A percentile compares a stretch with the other conserved stretches of the same genome.
phyloP scores from a whole-genome alignment of 2,113 vertebrate genomes.

The Lucifuga dentata region DNA sequence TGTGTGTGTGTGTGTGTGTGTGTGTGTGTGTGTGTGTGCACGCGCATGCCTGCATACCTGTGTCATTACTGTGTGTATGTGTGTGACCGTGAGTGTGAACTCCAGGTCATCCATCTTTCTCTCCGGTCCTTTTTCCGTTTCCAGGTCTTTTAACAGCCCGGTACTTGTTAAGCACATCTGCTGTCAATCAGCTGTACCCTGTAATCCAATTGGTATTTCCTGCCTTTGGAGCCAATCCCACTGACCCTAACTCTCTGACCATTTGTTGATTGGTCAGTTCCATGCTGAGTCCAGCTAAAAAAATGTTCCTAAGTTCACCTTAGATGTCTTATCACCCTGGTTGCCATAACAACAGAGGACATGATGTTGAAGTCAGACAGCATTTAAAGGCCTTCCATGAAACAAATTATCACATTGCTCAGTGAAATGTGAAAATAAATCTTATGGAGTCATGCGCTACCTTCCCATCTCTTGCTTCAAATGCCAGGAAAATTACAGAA shows the following conservation, averaged over 20 bases:
- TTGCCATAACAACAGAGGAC: slow-evolving; percentile 51
- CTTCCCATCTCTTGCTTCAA: not conserved
- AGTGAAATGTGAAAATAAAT: too few relatives aligned
- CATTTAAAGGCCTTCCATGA: slow-evolving; percentile 29
- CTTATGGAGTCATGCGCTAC: too few relatives aligned
- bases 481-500: slow-evolving; percentile 31
- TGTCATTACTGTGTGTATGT: slow-evolving; percentile 1
- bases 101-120: slow-evolving; percentile 44
- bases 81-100: slow-evolving; percentile 16
- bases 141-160: slow-evolving; percentile 55
- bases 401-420: slow-evolving; percentile 19
- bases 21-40: slow-evolving; percentile 10
- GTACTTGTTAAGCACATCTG: slow-evolving; percentile 83
- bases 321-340: slow-evolving; percentile 25
- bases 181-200: slow-evolving; percentile 78
- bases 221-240: slow-evolving; percentile 58
- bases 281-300: not conserved
- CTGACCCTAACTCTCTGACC: slow-evolving; percentile 47
- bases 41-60: not conserved
- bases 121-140: slow-evolving; percentile 43
- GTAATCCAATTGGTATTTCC: slow-evolving; percentile 82
- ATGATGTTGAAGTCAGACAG: not conserved
- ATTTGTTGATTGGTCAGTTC: slow-evolving; percentile 46
- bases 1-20: slow-evolving; percentile 6
- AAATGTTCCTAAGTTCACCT: slow-evolving; percentile 10